Evolutionary conservation across 2,888 invertebrate genomes (phyloP).

Genomic region (Trichogramma evanescens): DNA sequence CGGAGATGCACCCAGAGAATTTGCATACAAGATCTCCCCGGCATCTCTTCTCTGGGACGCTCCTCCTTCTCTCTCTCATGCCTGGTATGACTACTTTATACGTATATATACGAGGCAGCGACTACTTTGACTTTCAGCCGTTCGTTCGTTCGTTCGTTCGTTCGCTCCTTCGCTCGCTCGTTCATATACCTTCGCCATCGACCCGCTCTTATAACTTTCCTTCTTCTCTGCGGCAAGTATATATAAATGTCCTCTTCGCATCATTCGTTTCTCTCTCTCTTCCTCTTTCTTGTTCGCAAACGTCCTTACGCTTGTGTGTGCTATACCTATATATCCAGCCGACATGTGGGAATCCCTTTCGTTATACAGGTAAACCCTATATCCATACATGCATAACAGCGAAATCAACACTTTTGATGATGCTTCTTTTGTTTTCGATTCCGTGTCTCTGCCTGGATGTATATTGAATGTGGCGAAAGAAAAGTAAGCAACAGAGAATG

Average conservation of each 20-base stretch:
- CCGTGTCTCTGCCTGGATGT: neutral
- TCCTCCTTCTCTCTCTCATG: conserved; percentile 21
- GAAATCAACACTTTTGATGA: conserved; percentile 2
- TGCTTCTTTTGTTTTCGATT: neutral
- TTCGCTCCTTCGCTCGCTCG: conserved; percentile 16
- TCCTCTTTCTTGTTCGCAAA: conserved; percentile 23
- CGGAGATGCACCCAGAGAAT: conserved; percentile 47
- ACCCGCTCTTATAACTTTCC: conserved; percentile 26
- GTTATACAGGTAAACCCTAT: neutral
- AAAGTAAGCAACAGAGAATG: too few relatives aligned
- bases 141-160: conserved; percentile 16
- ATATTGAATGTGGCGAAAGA: too few relatives aligned
- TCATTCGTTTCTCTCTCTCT: conserved; percentile 28
- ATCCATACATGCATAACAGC: neutral
- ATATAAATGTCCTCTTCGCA: conserved; percentile 18
- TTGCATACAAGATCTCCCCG: conserved; percentile 47
- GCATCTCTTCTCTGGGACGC: conserved; percentile 34
- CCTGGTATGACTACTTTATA: conserved; percentile 4
- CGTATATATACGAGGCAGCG: neutral
- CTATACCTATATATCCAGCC: neutral
- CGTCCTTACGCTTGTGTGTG: too few relatives aligned
- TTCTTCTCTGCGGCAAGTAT: conserved; percentile 2
- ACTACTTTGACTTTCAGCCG: conserved; percentile 12
- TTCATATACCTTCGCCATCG: conserved; percentile 27
- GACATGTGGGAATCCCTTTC: conserved; percentile 15